phyloP scores from a whole-genome alignment of 2,797 vertebrate species.

The Eupleurogrammus muticus region DNA sequence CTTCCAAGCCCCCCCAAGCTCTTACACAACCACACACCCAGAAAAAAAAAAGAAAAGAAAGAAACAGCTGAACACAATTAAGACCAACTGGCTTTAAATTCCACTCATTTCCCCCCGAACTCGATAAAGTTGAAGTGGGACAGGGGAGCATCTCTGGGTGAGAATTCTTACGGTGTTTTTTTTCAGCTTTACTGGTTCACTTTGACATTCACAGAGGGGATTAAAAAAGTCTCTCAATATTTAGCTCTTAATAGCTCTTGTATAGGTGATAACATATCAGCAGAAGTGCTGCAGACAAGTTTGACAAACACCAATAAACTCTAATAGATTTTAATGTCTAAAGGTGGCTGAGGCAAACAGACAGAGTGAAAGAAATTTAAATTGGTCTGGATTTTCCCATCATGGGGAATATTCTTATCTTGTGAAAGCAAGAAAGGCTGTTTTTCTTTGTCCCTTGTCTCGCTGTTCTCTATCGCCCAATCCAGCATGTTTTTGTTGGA shows the following conservation, averaged over 20 bases:
- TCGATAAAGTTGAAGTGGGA: slow-evolving; percentile 12
- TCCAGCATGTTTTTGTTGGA: slow-evolving; percentile 71
- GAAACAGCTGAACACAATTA: slow-evolving; percentile 84
- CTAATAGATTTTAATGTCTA: slow-evolving; percentile 1
- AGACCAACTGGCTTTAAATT: slow-evolving; percentile 66
- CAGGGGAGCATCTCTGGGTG: slow-evolving; percentile 19
- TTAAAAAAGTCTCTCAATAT: neutral
- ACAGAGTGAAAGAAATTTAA: slow-evolving; percentile 24
- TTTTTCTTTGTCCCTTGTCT: slow-evolving; percentile 58
- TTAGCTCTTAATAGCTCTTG: neutral
- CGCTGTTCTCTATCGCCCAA: slow-evolving; percentile 48
- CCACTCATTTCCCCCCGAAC: slow-evolving; percentile 64
- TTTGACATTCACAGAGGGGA: neutral
- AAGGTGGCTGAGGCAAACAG: slow-evolving; percentile 2
- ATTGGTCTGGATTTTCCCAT: slow-evolving; percentile 33
- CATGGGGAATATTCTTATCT: slow-evolving; percentile 61
- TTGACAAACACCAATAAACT: neutral
- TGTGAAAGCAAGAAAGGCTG: slow-evolving; percentile 54
- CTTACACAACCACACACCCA: slow-evolving; percentile 40
- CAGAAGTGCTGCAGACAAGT: neutral
- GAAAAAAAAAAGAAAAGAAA: slow-evolving; percentile 57
- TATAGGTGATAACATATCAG: neutral
- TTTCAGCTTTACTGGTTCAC: neutral
- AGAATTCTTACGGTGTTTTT: slow-evolving; percentile 11
- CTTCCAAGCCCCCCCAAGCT: slow-evolving; percentile 38